phyloP scores from a whole-genome alignment of 2,113 vertebrate genomes.

The Etheostoma spectabile region DNA sequence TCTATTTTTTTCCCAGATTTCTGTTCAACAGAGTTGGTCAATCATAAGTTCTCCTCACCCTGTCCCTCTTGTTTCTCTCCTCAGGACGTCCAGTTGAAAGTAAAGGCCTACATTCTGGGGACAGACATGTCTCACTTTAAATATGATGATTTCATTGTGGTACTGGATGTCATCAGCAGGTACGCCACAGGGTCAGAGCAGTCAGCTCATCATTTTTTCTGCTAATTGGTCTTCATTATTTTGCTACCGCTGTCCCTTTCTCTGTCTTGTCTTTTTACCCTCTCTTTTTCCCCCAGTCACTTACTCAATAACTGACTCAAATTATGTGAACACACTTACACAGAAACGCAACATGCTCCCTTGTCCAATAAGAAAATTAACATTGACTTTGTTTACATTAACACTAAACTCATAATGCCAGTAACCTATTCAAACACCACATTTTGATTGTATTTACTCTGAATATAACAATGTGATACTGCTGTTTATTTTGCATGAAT shows the following conservation, averaged over 20 bases:
- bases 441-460: not conserved
- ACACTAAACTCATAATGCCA: not conserved
- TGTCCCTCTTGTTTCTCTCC: not conserved
- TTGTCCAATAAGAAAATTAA: not conserved
- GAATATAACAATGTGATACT: not conserved
- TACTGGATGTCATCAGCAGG: slow-evolving; percentile 98
- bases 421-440: not conserved
- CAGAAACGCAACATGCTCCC: not conserved
- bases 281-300: not conserved
- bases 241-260: not conserved
- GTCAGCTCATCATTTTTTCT: slow-evolving; percentile 46
- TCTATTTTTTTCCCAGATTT: not conserved
- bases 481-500: not conserved
- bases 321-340: not conserved
- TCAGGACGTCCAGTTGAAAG: slow-evolving; percentile 98
- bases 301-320: not conserved
- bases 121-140: slow-evolving; percentile 99
- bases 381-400: not conserved
- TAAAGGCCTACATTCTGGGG: slow-evolving; percentile 97
- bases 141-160: slow-evolving; percentile 99
- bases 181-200: slow-evolving; percentile 64
- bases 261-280: not conserved
- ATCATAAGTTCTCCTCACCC: not conserved
- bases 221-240: slow-evolving; percentile 61
- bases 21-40: not conserved